Evolutionary conservation across 1,140 invertebrate genomes (phyloP), one percentile per base, ranked within the genome.

Genomic region (Scaptomyza graminum): DNA sequence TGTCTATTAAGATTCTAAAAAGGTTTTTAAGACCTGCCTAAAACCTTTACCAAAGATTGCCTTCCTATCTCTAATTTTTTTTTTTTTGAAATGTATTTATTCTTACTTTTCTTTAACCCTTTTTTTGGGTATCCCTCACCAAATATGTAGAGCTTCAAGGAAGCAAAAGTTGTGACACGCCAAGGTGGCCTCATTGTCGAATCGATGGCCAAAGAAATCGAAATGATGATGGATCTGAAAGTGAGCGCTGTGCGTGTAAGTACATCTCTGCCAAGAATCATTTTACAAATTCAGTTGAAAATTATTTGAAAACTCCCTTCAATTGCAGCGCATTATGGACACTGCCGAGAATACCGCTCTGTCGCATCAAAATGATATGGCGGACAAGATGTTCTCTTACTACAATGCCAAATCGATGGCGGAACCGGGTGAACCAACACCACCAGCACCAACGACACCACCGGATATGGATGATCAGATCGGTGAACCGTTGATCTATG

Each of bases 191-290:
- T 93, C 78, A 90, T 97, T 71, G 94, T 96, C 2, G 94, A 95
- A 67, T 95, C 95, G 51, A 97, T 97, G 91, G 95, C 95, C 11
- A 94, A 95, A 68, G 95, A 96, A 73, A 95, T 97, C 61, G 94
- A 95, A 74, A 94, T 94, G 6, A 96, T 97, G 95, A 96, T 97
- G 94, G 95, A 95, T 64, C 93, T 95, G 3, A 97, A 97, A 93
- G 95, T 97, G 63, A 96, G 95, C 68, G 96, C 96, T 11, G 96
- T 97, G 13, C 95, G 94, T 92, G 95, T 95, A 92, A 90, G 87
- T 81, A n/a, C 47, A 52, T 22, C 18, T 8, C 0, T 39, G 11
- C 6, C 15, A 8, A 6, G 1, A 9, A 15, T 1, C 9, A n/a
- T 1, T 7, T 2, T 0, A 22, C 2, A 13, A 34, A 34, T 6